A percentile compares a stretch with the other conserved stretches of the same genome.
Conservation (phyloP, 2,888 invertebrate genomes). For the Strigamia transsilvanica region DNA sequence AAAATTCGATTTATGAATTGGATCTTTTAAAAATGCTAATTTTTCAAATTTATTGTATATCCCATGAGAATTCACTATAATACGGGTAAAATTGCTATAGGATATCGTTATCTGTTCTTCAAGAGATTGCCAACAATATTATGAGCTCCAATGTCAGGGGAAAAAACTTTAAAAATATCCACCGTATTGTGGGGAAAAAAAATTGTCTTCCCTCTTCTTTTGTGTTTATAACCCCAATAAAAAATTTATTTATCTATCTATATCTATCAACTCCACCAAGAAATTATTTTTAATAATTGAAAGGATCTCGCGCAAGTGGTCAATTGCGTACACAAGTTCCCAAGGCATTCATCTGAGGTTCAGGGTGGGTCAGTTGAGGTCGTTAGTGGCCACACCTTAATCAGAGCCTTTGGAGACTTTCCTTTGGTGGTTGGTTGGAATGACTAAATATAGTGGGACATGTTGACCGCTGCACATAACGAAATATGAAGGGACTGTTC, state of each 20-base stretch:
- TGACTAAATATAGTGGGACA: conserved; percentile 9
- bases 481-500: conserved; percentile 10
- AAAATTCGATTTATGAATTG: neutral
- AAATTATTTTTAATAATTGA: conserved; percentile 28
- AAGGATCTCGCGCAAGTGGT: neutral
- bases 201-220: too few species aligned
- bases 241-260: too few species aligned
- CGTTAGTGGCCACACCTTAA: conserved; percentile 39
- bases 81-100: too few species aligned
- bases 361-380: conserved; percentile 36
- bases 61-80: too few species aligned
- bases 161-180: too few species aligned
- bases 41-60: too few species aligned
- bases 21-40: too few species aligned
- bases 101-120: too few species aligned
- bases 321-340: conserved; percentile 35
- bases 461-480: conserved; percentile 39
- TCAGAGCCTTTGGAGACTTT: conserved; percentile 34
- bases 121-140: too few species aligned
- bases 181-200: too few species aligned
- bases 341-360: conserved; percentile 40
- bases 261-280: neutral
- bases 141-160: too few species aligned
- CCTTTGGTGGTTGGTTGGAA: conserved; percentile 35
- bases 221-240: too few species aligned